Evolutionary conservation across 2,888 invertebrate species (phyloP), one percentile per base, ranked within the genome.

Genomic region (Syritta pipiens): DNA sequence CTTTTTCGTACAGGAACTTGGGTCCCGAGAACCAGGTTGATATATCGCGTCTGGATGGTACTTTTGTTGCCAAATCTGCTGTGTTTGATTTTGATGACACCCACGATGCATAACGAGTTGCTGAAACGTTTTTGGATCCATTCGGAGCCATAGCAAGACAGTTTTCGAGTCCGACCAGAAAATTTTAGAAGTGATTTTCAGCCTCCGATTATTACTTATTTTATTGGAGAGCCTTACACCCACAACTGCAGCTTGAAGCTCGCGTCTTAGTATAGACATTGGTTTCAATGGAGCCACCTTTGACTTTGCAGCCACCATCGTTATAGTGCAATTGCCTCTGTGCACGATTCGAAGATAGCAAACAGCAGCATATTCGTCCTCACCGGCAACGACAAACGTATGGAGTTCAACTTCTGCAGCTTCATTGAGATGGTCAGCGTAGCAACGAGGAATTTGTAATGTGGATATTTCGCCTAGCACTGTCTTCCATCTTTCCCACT

Each of bases 161-260:
- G 72, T 82, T 46, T 46, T 77, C 7, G 84, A 84, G 46, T 84
- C 83, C 2, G 82, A 67, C 83, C 83, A 84, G 37, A 77, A 81
- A 7, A 44, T 12, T 0, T n/a, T 74, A 5, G 53, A 10, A 9
- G 28, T 28, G 9, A 28, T 28, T 28, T 28, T 28, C n/a, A 28
- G 28, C n/a, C 28, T 28, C 7, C 28, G 28, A 28, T 28, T 28
- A 28, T 28, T 28, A 28, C 28, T 9, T 28, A 76, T 35, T 24
- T 62, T 60, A 0, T 40, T 37, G 3, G 76, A 71, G 4, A 81
- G 26, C 10, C 62, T 59, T 0, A 10, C 32, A 0, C 71, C 79
- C 0, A 6, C 1, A 2, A 81, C 32, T 3, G 75, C 76, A 7
- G 68, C 68, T 53, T 76, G 75, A 0, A 81, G 55, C 24, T 76